Evolutionary conservation across 2,113 vertebrate genomes (phyloP), one percentile per base, ranked within the genome.

Genomic region (Neopipo cinnamomea): DNA sequence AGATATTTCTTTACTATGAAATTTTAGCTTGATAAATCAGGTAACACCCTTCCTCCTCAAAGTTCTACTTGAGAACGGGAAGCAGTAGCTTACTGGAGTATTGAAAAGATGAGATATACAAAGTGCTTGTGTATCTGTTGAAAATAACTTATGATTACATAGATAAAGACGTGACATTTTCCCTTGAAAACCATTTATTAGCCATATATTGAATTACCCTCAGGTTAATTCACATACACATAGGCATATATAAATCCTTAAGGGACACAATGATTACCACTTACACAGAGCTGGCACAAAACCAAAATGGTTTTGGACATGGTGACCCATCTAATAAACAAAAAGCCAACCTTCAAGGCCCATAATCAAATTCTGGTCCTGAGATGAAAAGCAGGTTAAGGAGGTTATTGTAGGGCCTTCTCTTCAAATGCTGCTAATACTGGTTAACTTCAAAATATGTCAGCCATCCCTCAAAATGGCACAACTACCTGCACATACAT

Each of bases 121-220:
- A n/a, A 13, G 14, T 47, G 12, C 24, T 41, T 44, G 14, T 61
- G 13, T 18, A 67, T 42, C 25, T 58, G 8, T 33, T 80, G 21
- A 52, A 66, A 80, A 81, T 11, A 86, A 46, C 4, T 67, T 68
- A 44, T 2, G 30, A 42, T 33, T 53, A 8, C 3, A 1, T 12
- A 23, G 25, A 59, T 19, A 83, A 63, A 59, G 9, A 62, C 24
- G 4, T 63, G 24, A 44, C 1, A 16, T 39, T 75, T 89, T 67
- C 31, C 11, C 12, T 73, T 75, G 20, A 35, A 91, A 72, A 28
- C 9, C 46, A 4, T 74, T 63, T 71, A 8, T 89, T 70, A 61
- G 8, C 39, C 0, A 0, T 47, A 7, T 30, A 16, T 8, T 42
- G 21, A 44, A 28, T 52, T 24, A 31, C 8, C n/a, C 15, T 10